Base-by-base conservation (phyloP, 2,797 vertebrate genomes). In the Tapera naevia region DNA sequence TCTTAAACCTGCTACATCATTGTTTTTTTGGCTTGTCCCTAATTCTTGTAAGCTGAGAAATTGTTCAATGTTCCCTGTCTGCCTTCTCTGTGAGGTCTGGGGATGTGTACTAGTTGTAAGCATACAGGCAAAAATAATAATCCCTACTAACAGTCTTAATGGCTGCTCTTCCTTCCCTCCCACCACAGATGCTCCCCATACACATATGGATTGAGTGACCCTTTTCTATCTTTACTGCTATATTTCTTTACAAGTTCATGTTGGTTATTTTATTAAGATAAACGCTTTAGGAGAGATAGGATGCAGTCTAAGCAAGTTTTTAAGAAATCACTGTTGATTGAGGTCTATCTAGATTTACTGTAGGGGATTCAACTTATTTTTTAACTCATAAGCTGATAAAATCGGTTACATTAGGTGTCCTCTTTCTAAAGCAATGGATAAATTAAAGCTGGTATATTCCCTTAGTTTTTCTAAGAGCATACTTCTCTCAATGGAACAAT, bases 401-500 rank as follows among this genome's bases (percentile, higher is more conserved):
- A 0, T 17, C 39, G 8, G n/a, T 75, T 76, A n/a, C 22, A 12
- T 84, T 18, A 84, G n/a, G 39, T 39, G 0, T 33, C 65, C 53
- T 81, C 28, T 53, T 81, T 32, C 65, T 71, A 67, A 79, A 86
- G 66, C 70, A 73, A 11, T 5, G 11, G 60, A 22, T 60, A 71
- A 72, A 66, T 65, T 46, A 50, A 86, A 75, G 64, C 60, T 73
- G 41, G 46, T 82, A 5, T 48, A n/a, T 41, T 41, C 45, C 53
- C 3, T 28, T 27, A 39, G 56, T 67, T 90, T 93, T 81, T 50
- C 53, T 62, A 51, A 46, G 35, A 89, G 22, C n/a, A 3, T 57
- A 53, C 88, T 95, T 96, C 64, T 70, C 80, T 94, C 48, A 71
- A 24, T 80, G 80, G 93, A 96, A 90, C 82, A 84, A 91, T 71